Base-by-base conservation (phyloP, 2,888 invertebrate species). In the Nomada ferruginata region DNA sequence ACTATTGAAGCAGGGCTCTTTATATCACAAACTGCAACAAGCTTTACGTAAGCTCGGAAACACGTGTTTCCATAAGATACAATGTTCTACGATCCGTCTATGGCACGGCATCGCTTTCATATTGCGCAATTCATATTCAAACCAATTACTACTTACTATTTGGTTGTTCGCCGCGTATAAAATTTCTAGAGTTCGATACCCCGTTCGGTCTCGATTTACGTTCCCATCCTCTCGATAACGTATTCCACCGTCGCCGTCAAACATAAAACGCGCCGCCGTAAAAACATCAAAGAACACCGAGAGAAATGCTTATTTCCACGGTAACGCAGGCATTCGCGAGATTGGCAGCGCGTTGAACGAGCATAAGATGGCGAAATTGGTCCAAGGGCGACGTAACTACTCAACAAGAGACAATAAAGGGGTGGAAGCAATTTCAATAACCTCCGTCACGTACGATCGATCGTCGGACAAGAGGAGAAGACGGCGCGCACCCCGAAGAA, bases 401-500 rank as follows among this genome's bases (percentile, higher is more conserved):
- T 53, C 64, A 23, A 69, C 60, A 66, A 53, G 76, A 76, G 84
- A 79, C 84, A 72, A 76, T 65, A 72, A 72, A 70, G 47, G 55
- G 65, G 52, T 55, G 60, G 71, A 74, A 76, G 79, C 76, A 72
- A 84, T 84, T 85, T 84, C 85, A 84, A 85, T 85, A 82, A 85
- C 74, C 83, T 70, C 66, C 66, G 64, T 68, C 66, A 59, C 66
- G 44, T 11, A 61, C 66, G 55, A 85, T 85, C 84, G 85, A 85
- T 63, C 23, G 44, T 15, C 18, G 65, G 61, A 70, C 57, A 55
- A 68, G 69, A 53, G 57, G 52, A 71, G 69, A n/a, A 15, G 23
- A 44, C 57, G 9, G n/a, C 52, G 61, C 65, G 60, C 66, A 70
- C 76, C 36, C 53, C 65, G 10, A 20, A 60, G 66, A 18, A 77